A percentile compares a stretch with the other conserved stretches of the same genome.
Conservation (phyloP, 2,888 invertebrate genomes). For the Teleogryllus oceanicus region DNA sequence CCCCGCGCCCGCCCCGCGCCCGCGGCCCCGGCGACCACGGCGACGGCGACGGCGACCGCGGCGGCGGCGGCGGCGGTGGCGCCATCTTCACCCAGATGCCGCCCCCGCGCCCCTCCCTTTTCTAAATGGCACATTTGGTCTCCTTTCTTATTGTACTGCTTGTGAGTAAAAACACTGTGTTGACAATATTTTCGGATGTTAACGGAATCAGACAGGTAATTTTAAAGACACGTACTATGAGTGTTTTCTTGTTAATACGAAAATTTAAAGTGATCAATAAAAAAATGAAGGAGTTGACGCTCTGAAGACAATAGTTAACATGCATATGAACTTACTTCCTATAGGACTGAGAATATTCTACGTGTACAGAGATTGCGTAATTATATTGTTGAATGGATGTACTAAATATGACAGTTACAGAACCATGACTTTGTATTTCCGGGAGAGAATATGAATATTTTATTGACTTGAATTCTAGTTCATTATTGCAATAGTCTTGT, state of each 20-base stretch:
- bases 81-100: background rate
- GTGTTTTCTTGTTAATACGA: conserved; percentile 9
- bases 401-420: background rate
- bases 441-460: background rate
- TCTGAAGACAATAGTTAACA: background rate
- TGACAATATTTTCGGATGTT: conserved; percentile 18
- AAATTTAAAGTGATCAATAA: conserved; percentile 9
- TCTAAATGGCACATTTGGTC: background rate
- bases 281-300: background rate
- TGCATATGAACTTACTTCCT: background rate
- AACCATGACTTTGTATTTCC: background rate
- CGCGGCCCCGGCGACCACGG: background rate
- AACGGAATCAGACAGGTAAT: background rate
- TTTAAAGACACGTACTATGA: background rate
- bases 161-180: conserved; percentile 6
- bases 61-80: background rate
- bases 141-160: conserved; percentile 9
- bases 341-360: background rate
- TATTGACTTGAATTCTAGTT: conserved; percentile 9
- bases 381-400: background rate
- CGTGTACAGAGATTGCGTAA: background rate
- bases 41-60: background rate
- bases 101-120: background rate
- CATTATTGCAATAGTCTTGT: conserved; percentile 1
- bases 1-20: background rate